Evolutionary conservation across 2,888 invertebrate species (phyloP), one percentile per base, ranked within the genome.

Genomic region (Drosophila tripunctata): DNA sequence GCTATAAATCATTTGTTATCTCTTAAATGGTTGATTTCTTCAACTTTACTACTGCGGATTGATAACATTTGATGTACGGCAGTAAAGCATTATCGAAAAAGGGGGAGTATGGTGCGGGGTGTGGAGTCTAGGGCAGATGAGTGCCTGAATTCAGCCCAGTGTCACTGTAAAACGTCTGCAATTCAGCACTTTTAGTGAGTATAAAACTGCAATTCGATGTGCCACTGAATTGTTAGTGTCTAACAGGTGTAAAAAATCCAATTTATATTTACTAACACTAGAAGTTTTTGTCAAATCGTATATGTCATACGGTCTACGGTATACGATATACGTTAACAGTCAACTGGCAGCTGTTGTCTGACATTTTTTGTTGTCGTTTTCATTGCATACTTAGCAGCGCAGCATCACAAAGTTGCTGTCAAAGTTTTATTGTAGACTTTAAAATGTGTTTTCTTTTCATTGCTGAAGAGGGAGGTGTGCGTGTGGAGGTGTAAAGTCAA

Each of bases 341-440:
- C 27, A 27, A 15, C 22, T 10, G n/a, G 8, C 22, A 41, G 10
- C 10, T 10, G 36, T 10, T 10, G 17, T 14, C n/a, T 10, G 36
- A 10, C 24, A 43, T 17, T 41, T 17, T 22, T 21, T 19, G n/a
- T n/a, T n/a, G n/a, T n/a, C n/a, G n/a, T 14, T 21, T 4, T 41
- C 35, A 27, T 19, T 15, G 54, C 41, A 48, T 44, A 58, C 40
- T 66, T 27, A 31, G 52, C 27, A 62, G 43, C 60, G 36, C 27
- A 62, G 43, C 60, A 35, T 38, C 62, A 84, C 64, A 84, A 74
- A 75, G 78, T 66, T 70, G 75, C 58, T 65, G 67, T 55, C 78
- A 75, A 75, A 78, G 56, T 68, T 58, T 66, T n/a, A 27, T 27
- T 57, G 50, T 55, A 47, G 57, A 50, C 73, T 73, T 57, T 33